Evolutionary conservation across 2,797 vertebrate species (phyloP).

Genomic region (Hippocampus kuda): DNA sequence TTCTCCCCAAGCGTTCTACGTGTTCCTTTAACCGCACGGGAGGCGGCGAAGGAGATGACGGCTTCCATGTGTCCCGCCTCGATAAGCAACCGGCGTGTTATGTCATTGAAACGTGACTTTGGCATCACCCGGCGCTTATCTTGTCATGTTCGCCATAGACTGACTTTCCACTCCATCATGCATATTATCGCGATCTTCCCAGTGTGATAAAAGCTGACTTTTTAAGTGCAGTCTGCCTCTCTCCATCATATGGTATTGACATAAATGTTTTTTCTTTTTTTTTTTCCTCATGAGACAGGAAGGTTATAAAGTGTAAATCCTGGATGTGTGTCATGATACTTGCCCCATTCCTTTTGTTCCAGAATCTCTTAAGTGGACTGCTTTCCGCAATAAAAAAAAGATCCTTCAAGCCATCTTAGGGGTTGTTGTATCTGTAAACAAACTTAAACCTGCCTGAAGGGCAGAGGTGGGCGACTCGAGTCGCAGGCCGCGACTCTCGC

Average conservation of each 20-base stretch:
- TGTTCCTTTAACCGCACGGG: neutral
- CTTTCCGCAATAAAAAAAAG: slow-evolving; percentile 65
- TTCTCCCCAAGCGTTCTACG: neutral
- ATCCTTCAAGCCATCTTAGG: slow-evolving; percentile 22
- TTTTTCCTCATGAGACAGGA: slow-evolving; percentile 15
- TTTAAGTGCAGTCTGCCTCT: slow-evolving; percentile 14
- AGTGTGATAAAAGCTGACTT: neutral
- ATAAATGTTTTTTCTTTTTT: neutral
- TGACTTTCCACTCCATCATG: neutral
- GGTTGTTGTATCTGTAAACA: neutral
- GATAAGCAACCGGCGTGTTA: neutral
- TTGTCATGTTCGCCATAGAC: neutral
- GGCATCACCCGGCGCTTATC: neutral
- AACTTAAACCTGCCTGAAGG: neutral
- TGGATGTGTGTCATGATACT: slow-evolving; percentile 43
- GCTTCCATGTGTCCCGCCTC: neutral
- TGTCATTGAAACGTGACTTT: neutral
- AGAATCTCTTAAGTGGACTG: slow-evolving; percentile 36
- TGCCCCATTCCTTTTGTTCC: slow-evolving; percentile 54
- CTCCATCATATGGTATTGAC: neutral
- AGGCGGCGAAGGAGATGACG: neutral
- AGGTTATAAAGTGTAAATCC: slow-evolving; percentile 25
- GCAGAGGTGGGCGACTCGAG: too few relatives aligned
- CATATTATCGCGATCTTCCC: neutral
- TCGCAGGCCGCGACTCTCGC: too few relatives aligned